These are phyloP conservation scores for Camelus dromedarius DNA, from an alignment of 2,113 vertebrate species.

Conservation along the genomic window DNA sequence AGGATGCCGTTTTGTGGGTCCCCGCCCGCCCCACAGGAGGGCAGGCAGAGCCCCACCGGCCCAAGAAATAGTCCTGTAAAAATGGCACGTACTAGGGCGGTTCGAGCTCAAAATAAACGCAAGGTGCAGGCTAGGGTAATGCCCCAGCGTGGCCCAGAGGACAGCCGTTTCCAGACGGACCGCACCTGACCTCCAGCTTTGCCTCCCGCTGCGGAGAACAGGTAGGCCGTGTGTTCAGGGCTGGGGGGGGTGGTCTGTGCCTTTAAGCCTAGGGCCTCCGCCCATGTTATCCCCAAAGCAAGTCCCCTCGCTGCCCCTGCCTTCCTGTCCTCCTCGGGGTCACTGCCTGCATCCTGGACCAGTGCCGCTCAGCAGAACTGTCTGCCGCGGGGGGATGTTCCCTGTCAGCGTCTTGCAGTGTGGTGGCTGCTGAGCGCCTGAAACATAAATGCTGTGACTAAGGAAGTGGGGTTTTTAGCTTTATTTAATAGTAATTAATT, in stretches of 20 bases:
- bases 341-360: neutral
- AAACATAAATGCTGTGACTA: neutral
- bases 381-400: neutral
- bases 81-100: neutral
- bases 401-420: no score
- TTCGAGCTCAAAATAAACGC: slow-evolving; percentile 4
- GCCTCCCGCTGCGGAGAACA: neutral
- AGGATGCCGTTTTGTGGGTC: neutral
- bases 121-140: slow-evolving; percentile 13
- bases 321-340: neutral
- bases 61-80: neutral
- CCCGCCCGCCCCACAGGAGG: rapidly evolving
- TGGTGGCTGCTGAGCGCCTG: neutral
- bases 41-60: neutral
- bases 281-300: neutral
- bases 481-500: neutral
- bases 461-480: neutral
- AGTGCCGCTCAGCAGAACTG: neutral
- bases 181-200: neutral
- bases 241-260: neutral
- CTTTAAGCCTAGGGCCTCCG: neutral
- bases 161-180: neutral
- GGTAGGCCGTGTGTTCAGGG: no score
- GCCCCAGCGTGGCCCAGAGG: neutral
- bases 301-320: no score